A percentile compares a stretch with the other conserved stretches of the same genome.
Conservation (phyloP, 2,797 vertebrate genomes). For the Leptodactylus fallax region DNA sequence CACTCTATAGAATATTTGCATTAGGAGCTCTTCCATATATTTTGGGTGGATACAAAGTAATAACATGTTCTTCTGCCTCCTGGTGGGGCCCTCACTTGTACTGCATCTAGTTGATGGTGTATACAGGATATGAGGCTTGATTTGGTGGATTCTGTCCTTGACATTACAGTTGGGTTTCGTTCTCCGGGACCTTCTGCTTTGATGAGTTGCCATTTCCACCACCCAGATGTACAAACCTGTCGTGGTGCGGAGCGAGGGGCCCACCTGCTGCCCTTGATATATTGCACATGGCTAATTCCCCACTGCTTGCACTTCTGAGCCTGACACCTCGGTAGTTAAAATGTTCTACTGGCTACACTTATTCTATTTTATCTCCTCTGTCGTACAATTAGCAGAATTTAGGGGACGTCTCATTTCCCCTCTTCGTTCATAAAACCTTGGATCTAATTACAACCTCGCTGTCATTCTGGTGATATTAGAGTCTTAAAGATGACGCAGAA, state of each 20-base stretch:
- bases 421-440: neutral
- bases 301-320: neutral
- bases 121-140: neutral
- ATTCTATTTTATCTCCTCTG: neutral
- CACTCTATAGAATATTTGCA: no score
- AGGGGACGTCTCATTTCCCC: conserved; percentile 23
- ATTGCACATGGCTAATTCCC: conserved; percentile 8
- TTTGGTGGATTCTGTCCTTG: neutral
- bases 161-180: neutral
- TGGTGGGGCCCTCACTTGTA: no score
- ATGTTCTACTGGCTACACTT: neutral
- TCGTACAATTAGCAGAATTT: conserved; percentile 37
- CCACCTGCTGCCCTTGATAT: neutral
- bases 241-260: neutral
- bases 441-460: conserved; percentile 16
- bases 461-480: neutral
- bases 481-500: conserved; percentile 1
- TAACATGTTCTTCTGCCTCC: no score
- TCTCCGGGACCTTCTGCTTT: neutral
- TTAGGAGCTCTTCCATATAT: no score
- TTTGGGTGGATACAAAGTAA: no score
- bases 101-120: no score
- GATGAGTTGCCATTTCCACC: neutral
- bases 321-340: neutral
- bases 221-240: neutral